Conservation (phyloP, 2,797 vertebrate genomes). For the Borostomias antarcticus region DNA sequence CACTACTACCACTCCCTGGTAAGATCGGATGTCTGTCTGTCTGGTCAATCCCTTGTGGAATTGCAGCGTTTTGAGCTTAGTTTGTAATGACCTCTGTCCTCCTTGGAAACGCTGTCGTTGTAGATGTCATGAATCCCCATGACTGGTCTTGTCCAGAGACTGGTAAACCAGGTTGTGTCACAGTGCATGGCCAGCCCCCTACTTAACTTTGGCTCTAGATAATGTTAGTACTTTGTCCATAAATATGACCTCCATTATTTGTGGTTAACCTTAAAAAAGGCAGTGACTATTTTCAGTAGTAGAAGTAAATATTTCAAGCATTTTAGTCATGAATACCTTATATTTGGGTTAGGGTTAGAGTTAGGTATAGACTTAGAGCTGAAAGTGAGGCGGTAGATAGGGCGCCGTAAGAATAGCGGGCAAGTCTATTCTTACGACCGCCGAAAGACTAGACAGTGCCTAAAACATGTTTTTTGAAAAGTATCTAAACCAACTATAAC, state of each 20-base stretch:
- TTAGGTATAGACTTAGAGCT: too few relatives aligned
- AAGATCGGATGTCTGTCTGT: neutral
- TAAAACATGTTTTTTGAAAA: too few relatives aligned
- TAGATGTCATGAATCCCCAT: neutral
- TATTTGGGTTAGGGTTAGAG: too few relatives aligned
- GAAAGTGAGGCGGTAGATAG: too few relatives aligned
- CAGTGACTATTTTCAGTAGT: too few relatives aligned
- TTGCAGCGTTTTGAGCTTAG: neutral
- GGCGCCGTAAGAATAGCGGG: too few relatives aligned
- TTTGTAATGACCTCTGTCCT: neutral
- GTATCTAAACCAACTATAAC: too few relatives aligned
- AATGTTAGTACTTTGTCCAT: neutral
- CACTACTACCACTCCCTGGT: neutral
- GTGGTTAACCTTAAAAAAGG: too few relatives aligned
- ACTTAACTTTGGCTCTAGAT: neutral
- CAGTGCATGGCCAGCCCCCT: neutral
- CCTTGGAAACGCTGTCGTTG: neutral
- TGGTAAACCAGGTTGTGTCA: neutral
- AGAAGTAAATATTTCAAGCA: too few relatives aligned
- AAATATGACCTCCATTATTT: neutral
- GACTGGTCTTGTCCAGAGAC: neutral
- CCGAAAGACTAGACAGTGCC: too few relatives aligned
- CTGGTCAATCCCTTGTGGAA: neutral
- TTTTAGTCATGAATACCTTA: too few relatives aligned
- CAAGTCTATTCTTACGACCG: too few relatives aligned